phyloP scores from a whole-genome alignment of 2,797 vertebrate genomes.

The Gymnopithys bicolor region DNA sequence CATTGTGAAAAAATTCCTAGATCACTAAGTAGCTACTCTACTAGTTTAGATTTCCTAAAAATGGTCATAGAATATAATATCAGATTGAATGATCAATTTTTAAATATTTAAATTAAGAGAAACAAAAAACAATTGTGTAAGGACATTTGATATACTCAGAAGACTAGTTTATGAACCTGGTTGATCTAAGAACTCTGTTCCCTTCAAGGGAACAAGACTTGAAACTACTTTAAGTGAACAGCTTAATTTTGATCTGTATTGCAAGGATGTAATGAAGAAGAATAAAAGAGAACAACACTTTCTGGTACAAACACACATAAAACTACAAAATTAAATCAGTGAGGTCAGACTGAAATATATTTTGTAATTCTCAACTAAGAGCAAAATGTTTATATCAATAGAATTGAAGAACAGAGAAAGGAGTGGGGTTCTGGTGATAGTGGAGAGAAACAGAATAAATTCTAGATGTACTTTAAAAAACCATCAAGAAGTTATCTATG shows the following conservation, averaged over 20 bases:
- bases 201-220: neutral
- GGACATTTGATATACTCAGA: neutral
- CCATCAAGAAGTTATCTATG: neutral
- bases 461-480: neutral
- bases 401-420: neutral
- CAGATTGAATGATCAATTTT: neutral
- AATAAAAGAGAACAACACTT: neutral
- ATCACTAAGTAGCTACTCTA: neutral
- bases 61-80: neutral
- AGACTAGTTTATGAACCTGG: neutral
- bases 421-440: neutral
- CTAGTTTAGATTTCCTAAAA: neutral
- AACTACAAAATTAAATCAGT: neutral
- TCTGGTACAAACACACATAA: neutral
- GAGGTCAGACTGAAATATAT: neutral
- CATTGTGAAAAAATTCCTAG: neutral
- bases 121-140: neutral
- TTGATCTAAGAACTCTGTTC: neutral
- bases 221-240: neutral
- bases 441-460: neutral
- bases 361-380: neutral
- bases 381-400: neutral
- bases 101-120: neutral
- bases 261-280: neutral
- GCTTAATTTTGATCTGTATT: neutral